Percentiles rank a stretch among this genome's conserved stretches.
phyloP scores from a whole-genome alignment of 2,888 invertebrate genomes.

The Megamerina dolium region DNA sequence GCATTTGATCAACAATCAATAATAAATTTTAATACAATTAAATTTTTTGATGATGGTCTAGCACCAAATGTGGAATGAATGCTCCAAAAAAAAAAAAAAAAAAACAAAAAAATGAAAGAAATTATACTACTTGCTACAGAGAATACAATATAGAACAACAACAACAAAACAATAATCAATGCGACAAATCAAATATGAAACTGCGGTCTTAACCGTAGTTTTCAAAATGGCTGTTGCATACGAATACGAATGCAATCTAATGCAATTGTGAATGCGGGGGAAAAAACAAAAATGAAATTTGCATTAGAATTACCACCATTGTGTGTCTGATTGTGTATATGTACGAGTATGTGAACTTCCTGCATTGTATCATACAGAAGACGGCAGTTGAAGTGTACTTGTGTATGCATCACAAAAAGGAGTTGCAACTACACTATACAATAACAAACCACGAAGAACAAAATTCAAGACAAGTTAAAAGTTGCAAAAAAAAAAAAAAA shows the following conservation, averaged over 20 bases:
- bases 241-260: background rate
- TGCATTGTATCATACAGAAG: background rate
- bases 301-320: background rate
- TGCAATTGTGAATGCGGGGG: background rate
- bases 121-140: background rate
- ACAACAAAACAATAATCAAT: background rate
- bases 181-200: too few relatives aligned
- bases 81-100: conserved; percentile 2
- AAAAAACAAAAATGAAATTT: background rate
- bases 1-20: conserved; percentile 32
- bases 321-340: background rate
- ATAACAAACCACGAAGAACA: background rate
- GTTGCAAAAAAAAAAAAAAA: background rate
- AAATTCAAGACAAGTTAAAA: background rate
- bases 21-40: conserved; percentile 33
- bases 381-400: background rate
- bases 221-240: background rate
- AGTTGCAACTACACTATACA: background rate
- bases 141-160: background rate
- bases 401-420: background rate
- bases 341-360: background rate
- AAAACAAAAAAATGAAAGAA: background rate
- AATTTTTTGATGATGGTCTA: conserved; percentile 23
- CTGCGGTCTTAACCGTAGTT: too few relatives aligned
- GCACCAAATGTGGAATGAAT: conserved; percentile 11